Evolutionary conservation across 2,797 vertebrate species (phyloP), one percentile per base, ranked within the genome.

Genomic region (Galagoides demidoff): DNA sequence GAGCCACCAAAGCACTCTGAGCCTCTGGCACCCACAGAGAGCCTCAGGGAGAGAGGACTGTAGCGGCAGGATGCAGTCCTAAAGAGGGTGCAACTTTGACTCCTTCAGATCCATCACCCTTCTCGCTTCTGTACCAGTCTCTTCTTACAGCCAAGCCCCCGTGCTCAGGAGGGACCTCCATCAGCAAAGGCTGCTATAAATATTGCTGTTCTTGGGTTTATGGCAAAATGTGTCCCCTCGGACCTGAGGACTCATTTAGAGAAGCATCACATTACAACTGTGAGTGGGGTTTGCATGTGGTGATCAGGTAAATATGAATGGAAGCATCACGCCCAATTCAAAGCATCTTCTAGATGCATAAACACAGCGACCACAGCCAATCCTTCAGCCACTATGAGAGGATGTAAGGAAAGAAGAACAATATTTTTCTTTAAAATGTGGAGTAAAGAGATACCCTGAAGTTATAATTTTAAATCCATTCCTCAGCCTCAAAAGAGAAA

Each of bases 351-450:
- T 87, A 74, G 94, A 84, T 66, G 9, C 7, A 81, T 77, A 63
- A 79, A 93, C 13, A 64, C 45, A 94, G 90, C 0, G 29, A 19
- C 71, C 0, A 0, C 34, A 92, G 70, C 49, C 79, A 25, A 82
- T 82, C 4, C 39, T 93, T 77, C 96, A 49, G 59, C 77, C 45
- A 52, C 64, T 49, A 39, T 34, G 16, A 16, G 5, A 4, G n/a
- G n/a, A n/a, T 11, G 4, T 43, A 55, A 70, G 37, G 52, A 37
- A 76, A 77, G 96, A 95, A 59, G 49, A 77, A 70, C n/a, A 89
- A 88, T 85, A 52, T 74, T 95, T 97, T 93, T 29, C 25, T 85
- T 61, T 89, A 95, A 97, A 83, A 81, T 16, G 49, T 82, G 45
- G 71, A 97, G 96, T 83, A 63, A 82, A 82, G 27, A 37, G 17